Percentiles rank a stretch among this genome's conserved stretches.
phyloP scores from a whole-genome alignment of 2,888 invertebrate genomes.

The Scaptodrosophila latifasciaeformis region DNA sequence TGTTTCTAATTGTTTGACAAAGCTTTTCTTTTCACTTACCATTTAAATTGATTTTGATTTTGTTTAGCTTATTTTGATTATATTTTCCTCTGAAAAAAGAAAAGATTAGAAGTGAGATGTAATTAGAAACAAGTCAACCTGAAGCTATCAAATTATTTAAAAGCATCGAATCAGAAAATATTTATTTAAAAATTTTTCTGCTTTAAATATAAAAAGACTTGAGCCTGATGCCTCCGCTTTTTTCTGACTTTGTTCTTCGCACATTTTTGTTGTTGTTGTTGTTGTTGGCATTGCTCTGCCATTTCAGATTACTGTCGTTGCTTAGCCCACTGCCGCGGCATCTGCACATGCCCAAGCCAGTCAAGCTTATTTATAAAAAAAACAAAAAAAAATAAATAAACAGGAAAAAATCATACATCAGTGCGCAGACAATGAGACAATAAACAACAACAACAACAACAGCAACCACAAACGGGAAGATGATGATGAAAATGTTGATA shows the following conservation, averaged over 20 bases:
- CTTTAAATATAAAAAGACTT: constrained; percentile 38
- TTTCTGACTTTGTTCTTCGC: background rate
- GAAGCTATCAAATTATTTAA: background rate
- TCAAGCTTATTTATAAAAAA: constrained; percentile 64
- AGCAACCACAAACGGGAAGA: constrained; percentile 22
- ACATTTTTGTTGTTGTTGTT: background rate
- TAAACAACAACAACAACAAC: constrained; percentile 26
- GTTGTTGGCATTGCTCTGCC: constrained; percentile 37
- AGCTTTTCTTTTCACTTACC: background rate
- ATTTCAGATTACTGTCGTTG: constrained; percentile 57
- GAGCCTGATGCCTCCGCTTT: too few species aligned
- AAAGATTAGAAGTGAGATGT: too few species aligned
- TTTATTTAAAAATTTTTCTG: constrained; percentile 43
- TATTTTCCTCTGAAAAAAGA: background rate
- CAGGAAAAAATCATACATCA: constrained; percentile 67
- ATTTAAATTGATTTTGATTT: background rate
- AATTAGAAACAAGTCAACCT: background rate
- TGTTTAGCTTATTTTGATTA: background rate
- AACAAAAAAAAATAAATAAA: too few species aligned
- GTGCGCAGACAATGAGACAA: constrained; percentile 64
- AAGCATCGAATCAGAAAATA: background rate
- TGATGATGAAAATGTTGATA: constrained; percentile 21
- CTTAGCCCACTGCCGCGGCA: constrained; percentile 19
- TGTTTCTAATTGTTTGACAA: background rate
- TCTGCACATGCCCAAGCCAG: constrained; percentile 14